Evolutionary conservation across 2,797 vertebrate species (phyloP).

Genomic region (Carapus acus): DNA sequence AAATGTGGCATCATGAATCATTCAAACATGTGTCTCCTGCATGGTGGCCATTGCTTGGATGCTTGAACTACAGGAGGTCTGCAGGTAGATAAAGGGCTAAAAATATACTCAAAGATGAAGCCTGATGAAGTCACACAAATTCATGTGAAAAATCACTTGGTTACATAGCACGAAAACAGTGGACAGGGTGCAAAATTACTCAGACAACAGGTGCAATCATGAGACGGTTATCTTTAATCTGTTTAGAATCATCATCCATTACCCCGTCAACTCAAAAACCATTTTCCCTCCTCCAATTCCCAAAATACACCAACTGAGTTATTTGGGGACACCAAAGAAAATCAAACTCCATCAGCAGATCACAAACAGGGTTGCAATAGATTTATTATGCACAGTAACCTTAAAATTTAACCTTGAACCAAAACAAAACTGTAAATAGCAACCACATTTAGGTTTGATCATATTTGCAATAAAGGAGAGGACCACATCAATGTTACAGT

Average conservation of each 20-base stretch:
- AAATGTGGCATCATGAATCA: too few species aligned
- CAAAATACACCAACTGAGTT: slow-evolving; percentile 87
- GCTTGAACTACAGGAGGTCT: too few species aligned
- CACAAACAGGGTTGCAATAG: too few species aligned
- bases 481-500: not conserved
- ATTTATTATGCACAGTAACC: slow-evolving; percentile 16
- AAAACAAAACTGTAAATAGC: slow-evolving; percentile 6
- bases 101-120: too few species aligned
- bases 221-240: slow-evolving; percentile 33
- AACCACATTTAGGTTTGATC: not conserved
- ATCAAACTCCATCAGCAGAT: not conserved
- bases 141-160: too few species aligned
- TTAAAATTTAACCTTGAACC: too few species aligned
- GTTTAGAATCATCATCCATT: slow-evolving; percentile 79
- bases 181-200: too few species aligned
- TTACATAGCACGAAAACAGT: too few species aligned
- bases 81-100: too few species aligned
- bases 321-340: slow-evolving; percentile 62
- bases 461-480: not conserved
- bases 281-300: slow-evolving; percentile 79
- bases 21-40: not conserved
- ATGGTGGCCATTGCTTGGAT: too few species aligned
- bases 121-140: too few species aligned
- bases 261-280: slow-evolving; percentile 81
- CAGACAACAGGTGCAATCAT: slow-evolving; percentile 12